phyloP scores from a whole-genome alignment of 1,140 invertebrate genomes.

The Homarus americanus region DNA sequence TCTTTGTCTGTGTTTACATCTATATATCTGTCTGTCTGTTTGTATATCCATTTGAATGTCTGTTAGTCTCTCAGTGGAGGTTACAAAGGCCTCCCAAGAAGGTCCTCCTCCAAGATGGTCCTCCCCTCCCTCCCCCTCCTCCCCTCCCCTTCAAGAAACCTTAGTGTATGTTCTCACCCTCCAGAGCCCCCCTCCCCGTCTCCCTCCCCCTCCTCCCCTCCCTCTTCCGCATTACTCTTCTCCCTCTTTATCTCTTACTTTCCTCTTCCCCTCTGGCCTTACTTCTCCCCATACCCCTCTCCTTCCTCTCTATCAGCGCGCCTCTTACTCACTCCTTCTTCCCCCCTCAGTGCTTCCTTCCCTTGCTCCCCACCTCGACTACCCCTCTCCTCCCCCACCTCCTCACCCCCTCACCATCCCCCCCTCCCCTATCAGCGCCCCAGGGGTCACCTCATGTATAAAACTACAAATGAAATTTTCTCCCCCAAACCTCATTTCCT shows the following conservation, averaged over 20 bases:
- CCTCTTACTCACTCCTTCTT: neutral
- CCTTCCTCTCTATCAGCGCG: too few species aligned
- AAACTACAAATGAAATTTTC: slow-evolving; percentile 26
- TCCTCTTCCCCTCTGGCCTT: neutral
- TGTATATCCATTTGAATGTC: too few species aligned
- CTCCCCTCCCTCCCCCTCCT: too few species aligned
- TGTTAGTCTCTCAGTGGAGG: too few species aligned
- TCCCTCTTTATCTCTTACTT: neutral
- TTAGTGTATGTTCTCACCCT: neutral
- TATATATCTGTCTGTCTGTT: too few species aligned
- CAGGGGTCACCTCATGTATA: neutral
- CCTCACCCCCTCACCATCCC: too few species aligned
- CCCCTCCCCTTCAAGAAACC: neutral
- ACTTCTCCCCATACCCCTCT: too few species aligned
- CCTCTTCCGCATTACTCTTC: too few species aligned
- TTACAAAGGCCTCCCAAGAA: too few species aligned
- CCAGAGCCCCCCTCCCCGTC: neutral
- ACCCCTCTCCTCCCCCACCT: neutral
- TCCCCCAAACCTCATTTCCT: slow-evolving; percentile 33
- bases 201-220: neutral
- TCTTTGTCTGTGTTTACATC: too few species aligned
- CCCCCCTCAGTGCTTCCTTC: neutral
- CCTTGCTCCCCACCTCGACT: neutral
- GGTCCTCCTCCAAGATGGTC: too few species aligned
- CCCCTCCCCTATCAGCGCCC: neutral